Conservation (phyloP, 2,797 vertebrate genomes). For the Enteromius argenteus region DNA sequence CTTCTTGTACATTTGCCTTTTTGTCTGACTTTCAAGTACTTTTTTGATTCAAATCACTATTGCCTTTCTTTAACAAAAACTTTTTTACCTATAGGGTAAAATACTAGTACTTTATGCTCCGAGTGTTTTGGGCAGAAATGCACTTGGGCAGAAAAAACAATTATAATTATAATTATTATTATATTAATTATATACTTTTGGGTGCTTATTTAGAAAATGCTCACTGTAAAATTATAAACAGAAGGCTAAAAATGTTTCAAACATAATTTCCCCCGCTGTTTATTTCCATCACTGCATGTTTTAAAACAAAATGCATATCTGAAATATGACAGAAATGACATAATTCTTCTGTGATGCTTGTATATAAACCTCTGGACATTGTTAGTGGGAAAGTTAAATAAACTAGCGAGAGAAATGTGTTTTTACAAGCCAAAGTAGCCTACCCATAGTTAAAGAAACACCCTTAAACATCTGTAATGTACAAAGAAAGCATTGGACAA, state of each 20-base stretch:
- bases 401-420: not conserved
- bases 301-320: constrained; percentile 6
- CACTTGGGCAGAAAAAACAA: not conserved
- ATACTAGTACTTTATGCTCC: not conserved
- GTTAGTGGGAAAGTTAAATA: not conserved
- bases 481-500: not conserved
- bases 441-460: not conserved
- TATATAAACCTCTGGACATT: not conserved
- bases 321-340: not conserved
- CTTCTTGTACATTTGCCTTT: not conserved
- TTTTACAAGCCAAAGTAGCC: not conserved
- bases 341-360: not conserved
- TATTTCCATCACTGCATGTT: not conserved
- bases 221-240: not conserved
- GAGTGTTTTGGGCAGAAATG: not conserved
- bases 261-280: not conserved
- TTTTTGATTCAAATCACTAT: not conserved
- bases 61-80: not conserved
- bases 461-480: not conserved
- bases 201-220: not conserved
- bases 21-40: not conserved
- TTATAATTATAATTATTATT: no score
- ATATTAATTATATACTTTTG: not conserved
- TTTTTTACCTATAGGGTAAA: not conserved
- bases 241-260: not conserved